phyloP scores from a whole-genome alignment of 2,888 invertebrate genomes.

The Strigamia transsilvanica region DNA sequence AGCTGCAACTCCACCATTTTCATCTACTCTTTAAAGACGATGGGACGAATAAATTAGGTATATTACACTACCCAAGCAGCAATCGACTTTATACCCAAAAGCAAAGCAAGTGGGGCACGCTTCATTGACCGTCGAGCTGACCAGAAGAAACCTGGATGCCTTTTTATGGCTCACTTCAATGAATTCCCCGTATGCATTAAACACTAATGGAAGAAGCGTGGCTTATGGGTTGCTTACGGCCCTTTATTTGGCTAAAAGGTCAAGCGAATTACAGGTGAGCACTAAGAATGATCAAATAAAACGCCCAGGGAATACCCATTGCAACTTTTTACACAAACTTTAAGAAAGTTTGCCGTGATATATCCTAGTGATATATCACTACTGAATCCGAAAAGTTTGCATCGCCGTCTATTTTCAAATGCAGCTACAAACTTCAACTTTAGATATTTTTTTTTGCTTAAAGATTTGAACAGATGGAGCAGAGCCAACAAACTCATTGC shows the following conservation, averaged over 20 bases:
- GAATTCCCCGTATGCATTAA: constrained; percentile 17
- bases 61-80: not conserved
- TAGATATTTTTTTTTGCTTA: not conserved
- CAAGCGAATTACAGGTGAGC: constrained; percentile 24
- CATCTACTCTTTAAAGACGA: constrained; percentile 5
- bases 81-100: constrained; percentile 24
- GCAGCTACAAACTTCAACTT: not conserved
- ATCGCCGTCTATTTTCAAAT: no score
- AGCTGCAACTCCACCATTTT: constrained; percentile 1
- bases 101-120: not conserved
- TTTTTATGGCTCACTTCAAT: constrained; percentile 36
- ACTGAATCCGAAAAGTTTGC: no score
- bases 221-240: not conserved
- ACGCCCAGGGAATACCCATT: not conserved
- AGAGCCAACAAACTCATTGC: not conserved
- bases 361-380: no score
- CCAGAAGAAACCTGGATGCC: constrained; percentile 9
- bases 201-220: constrained; percentile 32
- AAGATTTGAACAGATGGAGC: not conserved
- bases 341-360: no score
- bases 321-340: not conserved
- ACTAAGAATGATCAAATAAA: not conserved
- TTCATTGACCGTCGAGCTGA: constrained; percentile 30
- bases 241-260: constrained; percentile 29
- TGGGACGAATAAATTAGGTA: not conserved